Base-by-base conservation (phyloP, 2,888 invertebrate genomes). In the Criorhina ranunculi region DNA sequence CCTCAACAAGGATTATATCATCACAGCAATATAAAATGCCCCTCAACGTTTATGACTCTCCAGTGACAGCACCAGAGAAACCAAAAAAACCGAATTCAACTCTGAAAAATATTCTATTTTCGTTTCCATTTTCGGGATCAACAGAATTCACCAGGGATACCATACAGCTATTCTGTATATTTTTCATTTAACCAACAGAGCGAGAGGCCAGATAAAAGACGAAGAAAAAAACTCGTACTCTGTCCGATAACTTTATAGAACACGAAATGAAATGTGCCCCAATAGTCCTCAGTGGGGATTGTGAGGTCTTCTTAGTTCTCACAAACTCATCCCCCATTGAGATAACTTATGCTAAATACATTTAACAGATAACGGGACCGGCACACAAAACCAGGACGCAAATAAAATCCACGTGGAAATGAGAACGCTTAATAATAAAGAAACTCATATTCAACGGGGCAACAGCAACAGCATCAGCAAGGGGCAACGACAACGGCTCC, bases 1-100 rank as follows among this genome's bases (percentile, higher is more conserved):
- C 78, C 67, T 79, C 42, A 64, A 69, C 73, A 64, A 59, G 69
- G 76, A 81, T 76, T 76, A 81, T 42, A 78, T 73, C 79, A 79
- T 75, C 78, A 79, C 35, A 62, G 78, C 62, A 60, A 60, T 53
- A 64, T 42, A 55, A 60, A 79, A 79, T 83, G 73, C 57, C 33
- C 67, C 49, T 78, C 72, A 78, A 78, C 55, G 73, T 78, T 78
- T 55, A 83, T 69, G 67, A 44, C 72, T 67, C 82, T 67, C 82
- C 55, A 57, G 57, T 51, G 78, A 49, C 72, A 40, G 12, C 4
- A 62, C 5, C 5, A 9, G 19, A 53, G 5, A 59, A 35, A 57
- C 12, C 24, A 69, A 69, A 31, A 3, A 24, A 24, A 24, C 24
- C 1, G 19, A 5, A 59, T 11, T 11, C 9, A 67, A 19, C 44